A percentile compares a stretch with the other conserved stretches of the same genome.
phyloP scores from a whole-genome alignment of 2,888 invertebrate species.

The Eurytoma californica region DNA sequence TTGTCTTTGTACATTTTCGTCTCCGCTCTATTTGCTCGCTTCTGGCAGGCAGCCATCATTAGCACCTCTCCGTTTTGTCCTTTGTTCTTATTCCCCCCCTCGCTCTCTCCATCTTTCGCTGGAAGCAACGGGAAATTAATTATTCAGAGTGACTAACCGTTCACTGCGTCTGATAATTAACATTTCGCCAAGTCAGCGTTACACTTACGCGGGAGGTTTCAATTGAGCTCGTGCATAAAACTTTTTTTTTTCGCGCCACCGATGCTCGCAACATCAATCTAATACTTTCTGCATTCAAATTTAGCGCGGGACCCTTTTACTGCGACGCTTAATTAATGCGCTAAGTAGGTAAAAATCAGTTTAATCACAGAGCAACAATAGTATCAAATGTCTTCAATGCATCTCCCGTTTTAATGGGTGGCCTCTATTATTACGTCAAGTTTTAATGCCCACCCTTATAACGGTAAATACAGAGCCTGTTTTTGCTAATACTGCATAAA shows the following conservation, averaged over 20 bases:
- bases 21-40: too few species aligned
- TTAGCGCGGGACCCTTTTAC: not conserved
- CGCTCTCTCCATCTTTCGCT: not conserved
- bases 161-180: conserved; percentile 1
- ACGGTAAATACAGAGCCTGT: not conserved
- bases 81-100: not conserved
- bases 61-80: not conserved
- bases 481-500: not conserved
- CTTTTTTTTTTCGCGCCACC: not conserved
- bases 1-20: too few species aligned
- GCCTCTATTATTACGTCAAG: not conserved
- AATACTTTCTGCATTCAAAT: not conserved
- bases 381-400: not conserved
- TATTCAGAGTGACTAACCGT: conserved; percentile 19
- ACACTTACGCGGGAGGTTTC: not conserved
- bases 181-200: conserved; percentile 9
- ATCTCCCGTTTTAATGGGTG: not conserved
- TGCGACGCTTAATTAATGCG: not conserved
- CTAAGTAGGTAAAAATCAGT: not conserved
- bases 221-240: not conserved
- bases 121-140: conserved; percentile 23
- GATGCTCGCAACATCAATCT: too few species aligned
- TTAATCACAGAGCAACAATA: conserved; percentile 2
- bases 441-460: conserved; percentile 1
- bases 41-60: not conserved